These are phyloP conservation scores for Pteronura brasiliensis DNA, from an alignment of 2,113 vertebrate species.

Conservation along the genomic window DNA sequence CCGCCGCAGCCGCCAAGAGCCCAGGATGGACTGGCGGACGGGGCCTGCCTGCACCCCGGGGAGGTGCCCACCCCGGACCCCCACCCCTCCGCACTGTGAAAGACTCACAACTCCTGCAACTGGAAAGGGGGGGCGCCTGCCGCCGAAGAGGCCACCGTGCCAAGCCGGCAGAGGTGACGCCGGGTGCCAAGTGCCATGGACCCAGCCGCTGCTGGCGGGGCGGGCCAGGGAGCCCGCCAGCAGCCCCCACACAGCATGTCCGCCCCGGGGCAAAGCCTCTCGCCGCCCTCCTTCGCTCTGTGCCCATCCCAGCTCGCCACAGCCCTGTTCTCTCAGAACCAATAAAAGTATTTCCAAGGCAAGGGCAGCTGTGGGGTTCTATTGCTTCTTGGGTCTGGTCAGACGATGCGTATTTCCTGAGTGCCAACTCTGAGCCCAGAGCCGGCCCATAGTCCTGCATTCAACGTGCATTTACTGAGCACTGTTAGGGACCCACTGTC, in stretches of 20 bases:
- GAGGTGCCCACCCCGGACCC: slow-evolving; percentile 81
- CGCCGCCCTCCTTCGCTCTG: slow-evolving; percentile 54
- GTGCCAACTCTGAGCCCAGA: neutral
- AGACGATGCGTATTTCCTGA: neutral
- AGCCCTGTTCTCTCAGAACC: slow-evolving; percentile 70
- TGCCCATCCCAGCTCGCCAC: slow-evolving; percentile 67
- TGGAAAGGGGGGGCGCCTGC: slow-evolving; percentile 77
- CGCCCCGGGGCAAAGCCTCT: slow-evolving; percentile 42
- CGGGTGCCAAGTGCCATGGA: slow-evolving; percentile 61
- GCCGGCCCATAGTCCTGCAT: neutral
- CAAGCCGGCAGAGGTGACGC: slow-evolving; percentile 63
- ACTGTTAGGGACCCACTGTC: neutral
- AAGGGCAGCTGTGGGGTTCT: neutral
- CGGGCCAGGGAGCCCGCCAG: slow-evolving; percentile 65
- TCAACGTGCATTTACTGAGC: neutral
- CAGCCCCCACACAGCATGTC: slow-evolving; percentile 74
- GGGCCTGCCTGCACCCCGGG: slow-evolving; percentile 79
- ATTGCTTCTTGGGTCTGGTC: neutral
- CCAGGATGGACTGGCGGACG: slow-evolving; percentile 75
- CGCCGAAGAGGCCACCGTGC: slow-evolving; percentile 60
- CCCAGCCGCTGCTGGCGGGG: slow-evolving; percentile 54
- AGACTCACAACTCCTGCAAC: slow-evolving; percentile 84
- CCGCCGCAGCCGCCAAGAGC: slow-evolving; percentile 66
- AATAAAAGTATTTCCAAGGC: slow-evolving; percentile 71
- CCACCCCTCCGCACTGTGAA: slow-evolving; percentile 88